Conservation (phyloP, 2,797 vertebrate species). For the Sebastiscus tertius region DNA sequence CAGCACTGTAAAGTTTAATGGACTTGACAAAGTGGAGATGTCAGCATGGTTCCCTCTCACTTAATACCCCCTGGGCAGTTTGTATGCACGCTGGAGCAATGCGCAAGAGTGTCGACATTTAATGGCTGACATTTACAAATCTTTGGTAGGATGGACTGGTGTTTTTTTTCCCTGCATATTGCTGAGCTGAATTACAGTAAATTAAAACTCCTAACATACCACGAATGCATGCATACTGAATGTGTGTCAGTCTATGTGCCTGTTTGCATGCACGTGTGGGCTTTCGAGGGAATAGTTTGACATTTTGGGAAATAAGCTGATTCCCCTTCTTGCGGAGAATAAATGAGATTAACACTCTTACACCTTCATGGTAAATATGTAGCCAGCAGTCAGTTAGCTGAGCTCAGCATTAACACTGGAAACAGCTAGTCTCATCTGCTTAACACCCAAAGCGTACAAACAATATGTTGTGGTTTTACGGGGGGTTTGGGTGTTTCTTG, state of each 20-base stretch:
- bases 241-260: background rate
- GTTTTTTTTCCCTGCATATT: background rate
- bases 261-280: background rate
- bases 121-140: slow-evolving; percentile 36
- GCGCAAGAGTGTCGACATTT: slow-evolving; percentile 1
- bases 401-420: background rate
- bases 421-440: background rate
- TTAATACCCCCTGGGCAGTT: slow-evolving; percentile 11
- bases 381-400: background rate
- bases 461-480: background rate
- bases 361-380: background rate
- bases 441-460: background rate
- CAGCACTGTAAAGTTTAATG: slow-evolving; percentile 50
- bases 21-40: slow-evolving; percentile 45
- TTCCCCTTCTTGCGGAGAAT: background rate
- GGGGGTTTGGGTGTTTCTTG: too few species aligned
- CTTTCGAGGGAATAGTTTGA: background rate
- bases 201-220: background rate
- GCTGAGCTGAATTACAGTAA: background rate
- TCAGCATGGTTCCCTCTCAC: slow-evolving; percentile 38
- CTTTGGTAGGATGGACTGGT: background rate
- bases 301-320: background rate
- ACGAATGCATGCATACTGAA: background rate
- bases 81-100: background rate
- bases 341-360: background rate